These are phyloP conservation scores for Caenorhabditis brenneri DNA, from an alignment of 1,140 invertebrate species.

Conservation along the genomic window DNA sequence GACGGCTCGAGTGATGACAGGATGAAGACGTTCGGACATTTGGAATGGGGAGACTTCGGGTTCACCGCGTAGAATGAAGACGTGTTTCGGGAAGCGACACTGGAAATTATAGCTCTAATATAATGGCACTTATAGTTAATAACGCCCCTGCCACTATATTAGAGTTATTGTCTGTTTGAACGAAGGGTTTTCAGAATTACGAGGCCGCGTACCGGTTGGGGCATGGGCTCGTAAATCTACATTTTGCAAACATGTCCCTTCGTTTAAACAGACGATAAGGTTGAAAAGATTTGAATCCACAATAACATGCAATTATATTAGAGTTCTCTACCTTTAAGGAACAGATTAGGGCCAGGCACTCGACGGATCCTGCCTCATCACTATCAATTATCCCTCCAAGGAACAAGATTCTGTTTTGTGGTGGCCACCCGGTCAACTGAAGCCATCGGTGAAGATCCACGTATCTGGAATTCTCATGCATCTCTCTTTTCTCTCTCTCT, in stretches of 20 bases:
- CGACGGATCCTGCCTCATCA: conserved; percentile 36
- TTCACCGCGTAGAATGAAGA: conserved; percentile 44
- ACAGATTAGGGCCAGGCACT: conserved; percentile 44
- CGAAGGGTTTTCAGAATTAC: too few species aligned
- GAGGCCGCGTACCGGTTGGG: too few species aligned
- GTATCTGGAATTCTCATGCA: conserved; percentile 44
- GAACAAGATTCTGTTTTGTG: conserved; percentile 30
- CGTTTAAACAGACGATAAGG: too few species aligned
- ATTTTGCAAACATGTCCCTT: too few species aligned
- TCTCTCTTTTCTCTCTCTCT: too few species aligned
- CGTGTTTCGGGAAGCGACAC: conserved; percentile 47
- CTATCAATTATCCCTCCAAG: conserved; percentile 44
- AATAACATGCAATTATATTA: too few species aligned
- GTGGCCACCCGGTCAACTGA: conserved; percentile 46
- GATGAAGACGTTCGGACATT: background rate
- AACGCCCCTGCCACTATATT: too few species aligned
- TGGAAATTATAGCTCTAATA: too few species aligned
- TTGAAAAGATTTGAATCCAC: too few species aligned
- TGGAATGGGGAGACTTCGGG: conserved; percentile 36
- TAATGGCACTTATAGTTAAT: too few species aligned
- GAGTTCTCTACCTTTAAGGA: conserved; percentile 51
- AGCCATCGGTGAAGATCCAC: conserved; percentile 45
- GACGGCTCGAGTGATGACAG: background rate
- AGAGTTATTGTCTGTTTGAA: too few species aligned
- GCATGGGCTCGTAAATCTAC: too few species aligned